Evolutionary conservation across 1,140 invertebrate species (phyloP).

Genomic region (Solenopsis invicta): DNA sequence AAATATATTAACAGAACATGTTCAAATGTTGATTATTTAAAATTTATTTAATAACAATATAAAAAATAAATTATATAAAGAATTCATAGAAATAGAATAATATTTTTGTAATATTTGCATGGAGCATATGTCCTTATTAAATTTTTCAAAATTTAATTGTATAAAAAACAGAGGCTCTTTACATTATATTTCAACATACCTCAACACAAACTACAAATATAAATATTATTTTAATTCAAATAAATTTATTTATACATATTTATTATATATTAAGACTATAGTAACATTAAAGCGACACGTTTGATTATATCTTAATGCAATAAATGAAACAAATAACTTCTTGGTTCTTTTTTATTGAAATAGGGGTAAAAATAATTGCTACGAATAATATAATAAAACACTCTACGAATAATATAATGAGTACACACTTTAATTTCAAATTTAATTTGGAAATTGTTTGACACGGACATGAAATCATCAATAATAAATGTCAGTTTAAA

Average conservation of each 20-base stretch:
- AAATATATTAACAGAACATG: too few species aligned
- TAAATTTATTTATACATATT: not conserved
- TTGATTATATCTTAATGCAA: not conserved
- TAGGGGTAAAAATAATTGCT: not conserved
- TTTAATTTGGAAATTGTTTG: slow-evolving; percentile 22
- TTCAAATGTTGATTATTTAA: not conserved
- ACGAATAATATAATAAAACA: not conserved
- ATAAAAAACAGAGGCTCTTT: not conserved
- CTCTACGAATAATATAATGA: not conserved
- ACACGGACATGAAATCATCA: not conserved
- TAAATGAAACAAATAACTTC: not conserved
- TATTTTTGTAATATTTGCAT: not conserved
- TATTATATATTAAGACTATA: not conserved
- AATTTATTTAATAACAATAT: slow-evolving; percentile 4
- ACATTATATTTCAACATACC: not conserved
- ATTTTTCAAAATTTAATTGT: slow-evolving; percentile 4
- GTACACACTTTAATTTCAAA: not conserved
- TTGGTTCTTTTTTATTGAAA: not conserved
- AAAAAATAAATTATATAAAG: not conserved
- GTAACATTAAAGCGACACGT: not conserved
- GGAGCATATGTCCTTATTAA: not conserved
- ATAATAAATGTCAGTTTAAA: slow-evolving; percentile 13
- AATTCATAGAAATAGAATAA: not conserved
- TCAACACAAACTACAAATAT: not conserved
- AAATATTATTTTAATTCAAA: not conserved